These are phyloP conservation scores for Mystacides longicornis DNA, from an alignment of 2,888 invertebrate genomes.

Conservation along the genomic window DNA sequence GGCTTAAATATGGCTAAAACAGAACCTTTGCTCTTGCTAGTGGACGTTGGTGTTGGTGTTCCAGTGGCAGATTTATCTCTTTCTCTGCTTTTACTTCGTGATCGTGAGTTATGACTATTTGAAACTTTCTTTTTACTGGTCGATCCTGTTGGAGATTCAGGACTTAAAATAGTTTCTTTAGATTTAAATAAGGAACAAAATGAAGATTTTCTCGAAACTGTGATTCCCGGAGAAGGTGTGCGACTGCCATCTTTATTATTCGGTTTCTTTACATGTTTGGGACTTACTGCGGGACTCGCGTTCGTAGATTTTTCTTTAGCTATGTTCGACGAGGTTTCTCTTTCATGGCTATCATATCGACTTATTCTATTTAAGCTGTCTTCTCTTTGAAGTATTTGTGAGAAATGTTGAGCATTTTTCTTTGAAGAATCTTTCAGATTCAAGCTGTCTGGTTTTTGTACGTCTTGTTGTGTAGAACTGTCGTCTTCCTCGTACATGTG, in stretches of 20 bases:
- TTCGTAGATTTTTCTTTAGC: slow-evolving; percentile 20
- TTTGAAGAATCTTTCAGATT: slow-evolving; percentile 33
- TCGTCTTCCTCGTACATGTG: slow-evolving; percentile 58
- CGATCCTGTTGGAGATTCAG: slow-evolving; percentile 52
- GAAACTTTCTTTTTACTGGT: slow-evolving; percentile 31
- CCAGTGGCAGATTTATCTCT: slow-evolving; percentile 38
- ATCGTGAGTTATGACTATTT: slow-evolving; percentile 31
- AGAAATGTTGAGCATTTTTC: slow-evolving; percentile 37
- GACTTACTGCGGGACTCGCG: slow-evolving; percentile 38
- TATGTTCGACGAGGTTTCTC: slow-evolving; percentile 24
- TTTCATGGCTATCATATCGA: slow-evolving; percentile 24
- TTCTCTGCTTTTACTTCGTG: slow-evolving; percentile 58
- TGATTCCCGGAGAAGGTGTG: slow-evolving; percentile 62
- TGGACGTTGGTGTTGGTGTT: slow-evolving; percentile 49
- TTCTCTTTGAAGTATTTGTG: slow-evolving; percentile 33
- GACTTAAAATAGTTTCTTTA: slow-evolving; percentile 57
- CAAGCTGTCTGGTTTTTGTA: slow-evolving; percentile 30
- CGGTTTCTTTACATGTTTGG: slow-evolving; percentile 36
- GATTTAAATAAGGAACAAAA: slow-evolving; percentile 75
- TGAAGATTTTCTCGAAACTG: slow-evolving; percentile 69
- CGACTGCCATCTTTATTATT: slow-evolving; percentile 35
- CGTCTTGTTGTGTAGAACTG: slow-evolving; percentile 32
- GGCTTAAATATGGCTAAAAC: slow-evolving; percentile 62
- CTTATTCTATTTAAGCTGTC: slow-evolving; percentile 27
- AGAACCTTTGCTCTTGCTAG: slow-evolving; percentile 53